These are phyloP conservation scores for Hippopotamus amphibius DNA, from an alignment of 2,113 vertebrate genomes.

Conservation along the genomic window DNA sequence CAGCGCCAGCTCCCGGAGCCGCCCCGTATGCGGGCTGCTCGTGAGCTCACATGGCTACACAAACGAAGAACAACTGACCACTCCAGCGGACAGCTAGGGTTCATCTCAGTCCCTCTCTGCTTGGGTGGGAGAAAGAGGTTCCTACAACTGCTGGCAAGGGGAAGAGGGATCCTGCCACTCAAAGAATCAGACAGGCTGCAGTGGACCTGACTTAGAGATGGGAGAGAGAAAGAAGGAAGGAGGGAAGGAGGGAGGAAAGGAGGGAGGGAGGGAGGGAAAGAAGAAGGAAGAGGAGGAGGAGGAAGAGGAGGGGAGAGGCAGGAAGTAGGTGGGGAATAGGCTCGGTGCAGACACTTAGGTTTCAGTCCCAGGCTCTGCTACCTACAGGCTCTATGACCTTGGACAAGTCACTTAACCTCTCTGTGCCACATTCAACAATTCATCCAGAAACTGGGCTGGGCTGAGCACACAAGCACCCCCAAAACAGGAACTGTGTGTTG, in stretches of 20 bases:
- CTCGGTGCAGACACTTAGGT: neutral
- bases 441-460: neutral
- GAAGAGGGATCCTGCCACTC: slow-evolving; percentile 67
- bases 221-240: neutral
- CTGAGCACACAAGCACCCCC: neutral
- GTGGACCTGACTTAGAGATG: accelerated
- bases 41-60: slow-evolving; percentile 90
- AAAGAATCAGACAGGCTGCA: neutral
- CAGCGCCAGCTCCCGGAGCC: slow-evolving; percentile 89
- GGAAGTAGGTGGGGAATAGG: accelerated
- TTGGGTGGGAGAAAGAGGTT: slow-evolving; percentile 76
- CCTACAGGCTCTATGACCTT: neutral
- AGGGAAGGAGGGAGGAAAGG: too few species aligned
- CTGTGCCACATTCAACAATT: neutral
- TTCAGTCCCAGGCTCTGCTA: neutral
- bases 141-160: slow-evolving; percentile 74
- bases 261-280: accelerated
- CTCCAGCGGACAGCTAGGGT: slow-evolving; percentile 81
- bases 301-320: accelerated
- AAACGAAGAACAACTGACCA: slow-evolving; percentile 87
- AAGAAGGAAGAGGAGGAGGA: too few species aligned
- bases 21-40: slow-evolving; percentile 90
- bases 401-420: neutral
- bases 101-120: slow-evolving; percentile 76
- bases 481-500: neutral